Evolutionary conservation across 2,888 invertebrate species (phyloP).

Genomic region (Lymantria monacha): DNA sequence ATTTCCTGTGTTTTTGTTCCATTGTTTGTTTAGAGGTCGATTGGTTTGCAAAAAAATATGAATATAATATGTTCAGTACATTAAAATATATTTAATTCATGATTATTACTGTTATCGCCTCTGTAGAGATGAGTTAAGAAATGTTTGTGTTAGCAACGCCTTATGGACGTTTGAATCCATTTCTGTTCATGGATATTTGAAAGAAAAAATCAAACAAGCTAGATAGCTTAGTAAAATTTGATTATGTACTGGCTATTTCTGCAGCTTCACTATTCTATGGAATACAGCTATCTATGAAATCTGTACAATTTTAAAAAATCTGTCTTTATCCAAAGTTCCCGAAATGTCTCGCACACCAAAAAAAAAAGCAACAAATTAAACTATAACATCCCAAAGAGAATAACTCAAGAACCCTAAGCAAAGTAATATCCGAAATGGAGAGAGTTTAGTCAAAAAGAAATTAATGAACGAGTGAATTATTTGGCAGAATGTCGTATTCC

Average conservation of each 20-base stretch:
- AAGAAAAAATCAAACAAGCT: too few relatives aligned
- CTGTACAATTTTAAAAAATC: background rate
- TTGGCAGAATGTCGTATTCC: slow-evolving; percentile 11
- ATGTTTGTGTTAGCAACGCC: background rate
- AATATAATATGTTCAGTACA: slow-evolving; percentile 16
- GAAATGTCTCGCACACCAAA: slow-evolving; percentile 2
- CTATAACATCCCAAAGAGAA: slow-evolving; percentile 15
- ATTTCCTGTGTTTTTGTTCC: slow-evolving; percentile 34
- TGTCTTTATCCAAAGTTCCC: background rate
- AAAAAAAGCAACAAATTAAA: slow-evolving; percentile 18
- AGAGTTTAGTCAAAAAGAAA: slow-evolving; percentile 11
- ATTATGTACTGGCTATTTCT: too few relatives aligned
- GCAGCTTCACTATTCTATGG: too few relatives aligned
- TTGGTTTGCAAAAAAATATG: slow-evolving; percentile 16
- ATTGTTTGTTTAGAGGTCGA: slow-evolving; percentile 31
- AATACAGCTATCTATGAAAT: too few relatives aligned
- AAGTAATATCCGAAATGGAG: background rate
- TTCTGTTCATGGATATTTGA: too few relatives aligned
- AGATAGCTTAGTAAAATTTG: too few relatives aligned
- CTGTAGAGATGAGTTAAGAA: background rate
- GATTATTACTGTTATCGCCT: slow-evolving; percentile 7
- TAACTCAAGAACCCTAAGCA: slow-evolving; percentile 21
- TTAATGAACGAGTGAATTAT: slow-evolving; percentile 26
- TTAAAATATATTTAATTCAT: background rate
- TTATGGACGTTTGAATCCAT: too few relatives aligned